Evolutionary conservation across 1,140 invertebrate genomes (phyloP).

Genomic region (Coptotermes formosanus): DNA sequence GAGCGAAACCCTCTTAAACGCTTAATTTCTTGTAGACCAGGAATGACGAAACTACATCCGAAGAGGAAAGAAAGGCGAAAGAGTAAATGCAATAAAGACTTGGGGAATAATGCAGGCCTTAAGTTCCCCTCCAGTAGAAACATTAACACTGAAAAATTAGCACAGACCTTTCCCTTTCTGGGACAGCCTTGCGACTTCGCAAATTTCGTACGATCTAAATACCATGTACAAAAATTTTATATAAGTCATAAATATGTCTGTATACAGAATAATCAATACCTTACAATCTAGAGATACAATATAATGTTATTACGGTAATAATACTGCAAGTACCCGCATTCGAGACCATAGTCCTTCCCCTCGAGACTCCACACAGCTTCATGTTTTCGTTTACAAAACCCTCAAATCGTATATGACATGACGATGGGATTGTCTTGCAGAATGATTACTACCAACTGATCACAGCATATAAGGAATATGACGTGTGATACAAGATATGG

Average conservation of each 20-base stretch:
- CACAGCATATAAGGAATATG: no score
- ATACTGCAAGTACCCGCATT: slow-evolving; percentile 15
- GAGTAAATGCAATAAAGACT: no score
- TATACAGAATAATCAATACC: not conserved
- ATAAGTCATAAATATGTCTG: not conserved
- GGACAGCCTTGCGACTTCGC: not conserved
- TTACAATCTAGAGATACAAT: not conserved
- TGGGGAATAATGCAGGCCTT: no score
- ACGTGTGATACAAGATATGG: no score
- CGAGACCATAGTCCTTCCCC: not conserved
- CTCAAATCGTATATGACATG: not conserved
- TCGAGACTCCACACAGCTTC: not conserved
- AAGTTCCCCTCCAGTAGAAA: no score
- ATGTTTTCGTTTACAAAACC: not conserved
- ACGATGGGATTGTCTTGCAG: not conserved
- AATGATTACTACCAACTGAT: no score
- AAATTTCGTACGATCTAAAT: not conserved
- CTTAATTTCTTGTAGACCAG: no score
- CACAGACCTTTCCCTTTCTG: no score
- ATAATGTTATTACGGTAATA: not conserved
- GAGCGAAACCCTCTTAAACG: no score
- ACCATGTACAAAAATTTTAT: not conserved
- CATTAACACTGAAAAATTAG: no score
- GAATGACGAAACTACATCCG: no score
- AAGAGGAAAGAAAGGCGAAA: no score